phyloP scores from a whole-genome alignment of 2,888 invertebrate genomes.

The Coelinius sp. region DNA sequence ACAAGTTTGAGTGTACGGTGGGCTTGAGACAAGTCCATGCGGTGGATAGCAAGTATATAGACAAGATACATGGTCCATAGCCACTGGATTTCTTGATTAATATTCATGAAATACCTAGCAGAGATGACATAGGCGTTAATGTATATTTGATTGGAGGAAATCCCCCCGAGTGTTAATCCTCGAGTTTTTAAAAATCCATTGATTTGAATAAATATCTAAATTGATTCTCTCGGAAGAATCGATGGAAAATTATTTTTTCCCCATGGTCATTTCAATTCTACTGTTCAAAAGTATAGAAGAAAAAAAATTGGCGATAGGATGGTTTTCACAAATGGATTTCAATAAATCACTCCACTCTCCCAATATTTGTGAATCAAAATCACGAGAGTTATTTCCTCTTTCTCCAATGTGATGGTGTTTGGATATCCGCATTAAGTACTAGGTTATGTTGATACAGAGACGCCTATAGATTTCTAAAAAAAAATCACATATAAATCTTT shows the following conservation, averaged over 20 bases:
- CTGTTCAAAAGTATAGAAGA: no score
- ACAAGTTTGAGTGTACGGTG: slow-evolving; percentile 34
- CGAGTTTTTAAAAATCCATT: background rate
- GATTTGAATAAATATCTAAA: background rate
- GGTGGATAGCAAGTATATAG: slow-evolving; percentile 24
- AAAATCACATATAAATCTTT: slow-evolving; percentile 21
- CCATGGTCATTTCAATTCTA: background rate
- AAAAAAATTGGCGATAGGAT: background rate
- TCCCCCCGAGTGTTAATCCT: background rate
- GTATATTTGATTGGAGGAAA: slow-evolving; percentile 50
- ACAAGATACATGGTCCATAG: slow-evolving; percentile 16
- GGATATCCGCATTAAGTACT: slow-evolving; percentile 9
- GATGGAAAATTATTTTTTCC: background rate
- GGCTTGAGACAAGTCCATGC: slow-evolving; percentile 5
- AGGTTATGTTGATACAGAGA: slow-evolving; percentile 23
- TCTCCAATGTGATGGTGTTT: slow-evolving; percentile 8
- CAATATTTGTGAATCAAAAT: slow-evolving; percentile 13
- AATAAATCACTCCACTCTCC: slow-evolving; percentile 11
- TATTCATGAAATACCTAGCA: slow-evolving; percentile 57
- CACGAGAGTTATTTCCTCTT: slow-evolving; percentile 14
- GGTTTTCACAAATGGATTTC: background rate
- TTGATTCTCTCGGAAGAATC: background rate
- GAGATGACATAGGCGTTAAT: slow-evolving; percentile 50
- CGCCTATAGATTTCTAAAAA: slow-evolving; percentile 13
- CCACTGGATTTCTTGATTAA: slow-evolving; percentile 45